Evolutionary conservation across 2,113 vertebrate genomes (phyloP).

Genomic region (Ascaphus truei): DNA sequence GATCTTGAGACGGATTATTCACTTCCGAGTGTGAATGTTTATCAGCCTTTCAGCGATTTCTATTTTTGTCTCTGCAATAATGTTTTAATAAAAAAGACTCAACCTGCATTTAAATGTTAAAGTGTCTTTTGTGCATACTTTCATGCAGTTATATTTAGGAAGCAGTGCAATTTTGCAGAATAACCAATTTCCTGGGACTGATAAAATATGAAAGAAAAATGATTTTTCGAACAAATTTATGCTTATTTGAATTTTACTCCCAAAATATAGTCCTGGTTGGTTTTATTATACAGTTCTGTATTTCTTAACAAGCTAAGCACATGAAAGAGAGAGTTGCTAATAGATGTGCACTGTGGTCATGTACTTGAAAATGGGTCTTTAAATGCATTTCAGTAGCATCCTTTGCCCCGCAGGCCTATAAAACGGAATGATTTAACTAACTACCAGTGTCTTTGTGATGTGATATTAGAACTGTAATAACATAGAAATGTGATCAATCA

Average conservation of each 20-base stretch:
- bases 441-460: too few relatives aligned
- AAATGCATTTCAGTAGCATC: too few relatives aligned
- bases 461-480: too few relatives aligned
- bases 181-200: slow-evolving; percentile 19
- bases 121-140: slow-evolving; percentile 21
- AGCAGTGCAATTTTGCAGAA: background rate
- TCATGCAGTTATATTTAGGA: slow-evolving; percentile 7
- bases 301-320: background rate
- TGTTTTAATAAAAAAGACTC: slow-evolving; percentile 12
- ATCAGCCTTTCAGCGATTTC: slow-evolving; percentile 7
- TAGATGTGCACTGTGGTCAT: background rate
- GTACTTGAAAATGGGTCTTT: background rate
- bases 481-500: too few relatives aligned
- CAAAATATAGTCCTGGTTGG: background rate
- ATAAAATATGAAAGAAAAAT: slow-evolving; percentile 6
- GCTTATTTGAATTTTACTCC: background rate
- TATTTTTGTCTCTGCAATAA: slow-evolving; percentile 18
- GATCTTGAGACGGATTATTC: background rate
- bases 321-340: background rate
- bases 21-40: background rate
- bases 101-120: slow-evolving; percentile 23
- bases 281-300: background rate
- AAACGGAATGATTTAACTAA: too few relatives aligned
- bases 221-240: background rate
- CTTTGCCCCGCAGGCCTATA: too few relatives aligned